These are phyloP conservation scores for Kryptolebias ocellatus DNA, from an alignment of 2,797 vertebrate species.

Conservation along the genomic window DNA sequence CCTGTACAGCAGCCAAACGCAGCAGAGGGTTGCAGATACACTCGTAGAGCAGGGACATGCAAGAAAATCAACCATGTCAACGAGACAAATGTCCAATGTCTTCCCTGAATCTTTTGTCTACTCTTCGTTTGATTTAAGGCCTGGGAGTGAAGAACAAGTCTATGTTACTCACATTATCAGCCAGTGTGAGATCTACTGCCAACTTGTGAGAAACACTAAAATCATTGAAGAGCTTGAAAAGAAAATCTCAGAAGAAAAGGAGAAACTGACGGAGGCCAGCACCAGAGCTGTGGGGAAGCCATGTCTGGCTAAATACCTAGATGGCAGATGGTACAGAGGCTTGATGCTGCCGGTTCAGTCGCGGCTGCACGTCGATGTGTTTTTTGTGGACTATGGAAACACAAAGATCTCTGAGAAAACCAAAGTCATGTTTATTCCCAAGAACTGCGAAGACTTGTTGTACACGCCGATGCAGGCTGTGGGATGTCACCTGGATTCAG, in stretches of 20 bases:
- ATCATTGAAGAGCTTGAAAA: slow-evolving; percentile 77
- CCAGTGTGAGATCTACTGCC: slow-evolving; percentile 88
- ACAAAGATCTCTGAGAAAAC: slow-evolving; percentile 78
- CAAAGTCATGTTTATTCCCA: slow-evolving; percentile 83
- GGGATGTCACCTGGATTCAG: slow-evolving; percentile 81
- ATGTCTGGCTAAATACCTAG: slow-evolving; percentile 87
- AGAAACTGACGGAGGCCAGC: slow-evolving; percentile 41
- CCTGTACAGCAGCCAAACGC: slow-evolving; percentile 72
- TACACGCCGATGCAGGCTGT: slow-evolving; percentile 92
- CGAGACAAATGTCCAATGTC: slow-evolving; percentile 57
- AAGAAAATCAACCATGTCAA: slow-evolving; percentile 39
- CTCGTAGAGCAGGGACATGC: slow-evolving; percentile 67
- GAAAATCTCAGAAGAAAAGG: slow-evolving; percentile 72
- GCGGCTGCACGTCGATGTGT: slow-evolving; percentile 75
- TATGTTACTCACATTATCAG: slow-evolving; percentile 84
- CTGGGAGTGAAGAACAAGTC: slow-evolving; percentile 85
- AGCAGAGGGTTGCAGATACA: slow-evolving; percentile 65
- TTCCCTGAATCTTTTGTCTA: slow-evolving; percentile 86
- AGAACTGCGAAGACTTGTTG: slow-evolving; percentile 81
- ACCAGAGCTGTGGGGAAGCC: slow-evolving; percentile 57
- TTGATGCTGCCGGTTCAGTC: slow-evolving; percentile 73
- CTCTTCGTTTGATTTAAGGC: slow-evolving; percentile 84
- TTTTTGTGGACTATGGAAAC: slow-evolving; percentile 95
- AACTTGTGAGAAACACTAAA: slow-evolving; percentile 85
- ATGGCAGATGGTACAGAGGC: slow-evolving; percentile 89